Evolutionary conservation across 1,140 invertebrate genomes (phyloP).

Genomic region (Cotesia glomerata): DNA sequence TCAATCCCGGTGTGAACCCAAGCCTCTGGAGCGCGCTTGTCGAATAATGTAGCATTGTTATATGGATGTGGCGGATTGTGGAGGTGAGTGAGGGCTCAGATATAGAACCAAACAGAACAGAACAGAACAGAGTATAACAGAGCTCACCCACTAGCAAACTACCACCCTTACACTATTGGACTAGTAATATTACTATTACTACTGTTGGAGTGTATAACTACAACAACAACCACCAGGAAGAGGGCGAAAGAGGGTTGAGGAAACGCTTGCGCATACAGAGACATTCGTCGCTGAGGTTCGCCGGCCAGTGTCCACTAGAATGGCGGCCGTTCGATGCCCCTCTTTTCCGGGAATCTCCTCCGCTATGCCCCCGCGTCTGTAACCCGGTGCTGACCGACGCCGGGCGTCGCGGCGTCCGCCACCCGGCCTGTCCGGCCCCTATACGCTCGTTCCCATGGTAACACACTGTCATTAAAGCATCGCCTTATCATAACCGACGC

Average conservation of each 20-base stretch:
- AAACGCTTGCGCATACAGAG: slow-evolving; percentile 43
- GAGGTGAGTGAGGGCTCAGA: slow-evolving; percentile 7
- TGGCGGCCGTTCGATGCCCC: slow-evolving; percentile 54
- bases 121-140: not conserved
- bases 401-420: slow-evolving; percentile 58
- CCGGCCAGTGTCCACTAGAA: slow-evolving; percentile 59
- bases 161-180: too few relatives aligned
- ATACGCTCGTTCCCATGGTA: slow-evolving; percentile 58
- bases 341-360: slow-evolving; percentile 32
- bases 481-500: slow-evolving; percentile 65
- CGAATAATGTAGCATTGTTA: slow-evolving; percentile 48
- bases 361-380: slow-evolving; percentile 33
- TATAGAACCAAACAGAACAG: too few relatives aligned
- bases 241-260: slow-evolving; percentile 21
- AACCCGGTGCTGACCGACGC: slow-evolving; percentile 55
- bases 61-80: slow-evolving; percentile 16
- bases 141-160: too few relatives aligned
- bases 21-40: not conserved
- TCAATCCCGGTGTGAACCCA: slow-evolving; percentile 24
- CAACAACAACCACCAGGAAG: slow-evolving; percentile 18
- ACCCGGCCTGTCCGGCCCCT: slow-evolving; percentile 58
- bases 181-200: not conserved
- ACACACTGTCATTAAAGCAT: slow-evolving; percentile 64
- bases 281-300: slow-evolving; percentile 56
- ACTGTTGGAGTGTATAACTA: not conserved